Evolutionary conservation across 2,797 vertebrate species (phyloP), one percentile per base, ranked within the genome.

Genomic region (Molossus molossus): DNA sequence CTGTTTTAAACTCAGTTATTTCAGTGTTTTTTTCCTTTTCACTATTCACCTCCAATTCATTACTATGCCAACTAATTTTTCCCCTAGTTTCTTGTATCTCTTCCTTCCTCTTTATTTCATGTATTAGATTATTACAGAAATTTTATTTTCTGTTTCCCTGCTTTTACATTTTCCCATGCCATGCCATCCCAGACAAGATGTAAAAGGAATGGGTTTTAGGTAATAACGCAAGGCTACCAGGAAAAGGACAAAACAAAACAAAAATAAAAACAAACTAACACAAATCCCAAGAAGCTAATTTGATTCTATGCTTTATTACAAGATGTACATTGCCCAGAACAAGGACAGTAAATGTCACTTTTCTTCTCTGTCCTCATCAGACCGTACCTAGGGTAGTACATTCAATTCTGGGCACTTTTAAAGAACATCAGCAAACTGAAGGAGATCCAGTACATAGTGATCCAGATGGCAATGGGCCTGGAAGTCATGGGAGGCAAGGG

Each of bases 1-100:
- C 40, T 90, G 13, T 96, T 97, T 97, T 86, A 94, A 96, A 95
- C 60, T 76, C 62, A 90, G n/a, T 86, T 95, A 91, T 94, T 92
- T 96, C 76, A 75, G 79, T 76, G 18, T 76, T 45, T 72, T 90
- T 84, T 58, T 65, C 6, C 40, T 45, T 92, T 70, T 69, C 25
- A 91, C 76, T 79, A 50, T 90, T 93, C 48, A n/a, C 58, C 92
- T 87, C 48, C 75, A 96, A 80, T 87, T 87, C 55, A 33, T 95
- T 91, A 88, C 75, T 86, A 58, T 1, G 10, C 72, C 84, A 94
- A 53, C 60, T 96, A 73, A 45, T 91, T 79, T 88, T 96, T 92
- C 92, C 37, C 18, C 62, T 83, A 69, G 18, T 77, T 85, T 64
- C 58, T 90, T 62, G 1, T 88, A 48, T 72, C n/a, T 87, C 29